Evolutionary conservation across 1,140 invertebrate genomes (phyloP).

Genomic region (Hycleus phaleratus): DNA sequence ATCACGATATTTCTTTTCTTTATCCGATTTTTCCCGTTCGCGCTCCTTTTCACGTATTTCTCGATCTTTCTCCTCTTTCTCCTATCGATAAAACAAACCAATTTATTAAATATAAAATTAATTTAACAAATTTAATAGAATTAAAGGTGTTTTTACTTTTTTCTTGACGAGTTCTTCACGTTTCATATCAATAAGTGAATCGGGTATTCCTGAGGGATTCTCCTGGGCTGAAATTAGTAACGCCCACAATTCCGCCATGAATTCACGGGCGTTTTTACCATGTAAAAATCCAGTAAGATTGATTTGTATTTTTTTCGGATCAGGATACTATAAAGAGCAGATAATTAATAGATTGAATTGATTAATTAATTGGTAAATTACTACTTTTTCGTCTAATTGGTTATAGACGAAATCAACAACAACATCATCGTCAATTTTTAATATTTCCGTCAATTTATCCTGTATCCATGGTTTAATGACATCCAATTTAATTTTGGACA

Average conservation of each 20-base stretch:
- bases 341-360: neutral
- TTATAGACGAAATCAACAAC: constrained; percentile 98
- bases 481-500: constrained; percentile 96
- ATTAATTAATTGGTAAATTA: neutral
- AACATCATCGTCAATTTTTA: constrained; percentile 97
- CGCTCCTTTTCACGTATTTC: constrained; percentile 22
- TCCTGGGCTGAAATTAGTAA: constrained; percentile 91
- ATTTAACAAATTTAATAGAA: neutral
- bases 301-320: constrained; percentile 99
- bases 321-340: constrained; percentile 64
- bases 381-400: constrained; percentile 91
- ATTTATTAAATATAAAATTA: neutral
- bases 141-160: constrained; percentile 44
- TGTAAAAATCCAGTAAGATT: constrained; percentile 98
- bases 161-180: constrained; percentile 92
- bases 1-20: constrained; percentile 37
- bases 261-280: constrained; percentile 93
- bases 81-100: constrained; percentile 40
- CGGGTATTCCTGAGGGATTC: constrained; percentile 88
- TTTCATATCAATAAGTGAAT: constrained; percentile 87
- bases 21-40: constrained; percentile 31
- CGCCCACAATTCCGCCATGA: constrained; percentile 96
- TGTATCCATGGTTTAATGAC: constrained; percentile 99
- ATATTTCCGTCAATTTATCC: constrained; percentile 87
- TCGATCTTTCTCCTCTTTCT: constrained; percentile 62